A percentile compares a stretch with the other conserved stretches of the same genome.
Evolutionary conservation across 1,140 invertebrate genomes (phyloP).

Genomic region (Nebria ingens): DNA sequence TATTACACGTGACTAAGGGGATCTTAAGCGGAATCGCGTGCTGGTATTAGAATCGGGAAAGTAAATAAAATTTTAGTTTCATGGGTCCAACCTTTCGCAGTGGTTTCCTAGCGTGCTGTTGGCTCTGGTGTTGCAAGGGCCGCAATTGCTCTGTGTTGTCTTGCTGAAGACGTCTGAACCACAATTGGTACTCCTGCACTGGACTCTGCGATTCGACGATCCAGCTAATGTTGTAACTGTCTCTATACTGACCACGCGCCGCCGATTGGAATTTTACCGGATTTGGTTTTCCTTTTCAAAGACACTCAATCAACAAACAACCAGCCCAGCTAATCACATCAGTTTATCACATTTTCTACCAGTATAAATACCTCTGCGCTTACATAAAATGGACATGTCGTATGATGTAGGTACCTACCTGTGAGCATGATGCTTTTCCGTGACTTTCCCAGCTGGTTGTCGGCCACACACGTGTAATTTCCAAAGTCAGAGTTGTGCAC

Average conservation of each 20-base stretch:
- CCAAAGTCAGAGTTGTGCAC: slow-evolving; percentile 55
- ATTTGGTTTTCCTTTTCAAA: slow-evolving; percentile 42
- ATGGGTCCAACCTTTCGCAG: background rate
- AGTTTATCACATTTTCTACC: background rate
- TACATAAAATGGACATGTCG: background rate
- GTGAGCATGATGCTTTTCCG: slow-evolving; percentile 52
- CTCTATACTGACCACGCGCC: slow-evolving; percentile 45
- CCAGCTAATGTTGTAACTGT: slow-evolving; percentile 59
- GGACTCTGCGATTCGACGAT: slow-evolving; percentile 51
- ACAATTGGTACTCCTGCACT: slow-evolving; percentile 53
- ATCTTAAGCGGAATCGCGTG: too few relatives aligned
- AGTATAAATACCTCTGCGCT: background rate
- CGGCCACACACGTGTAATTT: slow-evolving; percentile 56
- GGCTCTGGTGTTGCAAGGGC: slow-evolving; percentile 37
- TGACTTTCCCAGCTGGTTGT: slow-evolving; percentile 52
- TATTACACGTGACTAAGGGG: too few relatives aligned
- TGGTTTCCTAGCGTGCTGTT: slow-evolving; percentile 13
- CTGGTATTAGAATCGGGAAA: too few relatives aligned
- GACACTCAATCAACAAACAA: slow-evolving; percentile 2
- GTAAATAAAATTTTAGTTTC: too few relatives aligned
- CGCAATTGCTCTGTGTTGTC: slow-evolving; percentile 33
- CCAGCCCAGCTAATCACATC: too few relatives aligned
- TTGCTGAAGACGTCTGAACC: slow-evolving; percentile 48
- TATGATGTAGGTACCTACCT: slow-evolving; percentile 32
- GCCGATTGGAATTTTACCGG: slow-evolving; percentile 50